Conservation (phyloP, 2,888 invertebrate species). For the Andrena marginata region DNA sequence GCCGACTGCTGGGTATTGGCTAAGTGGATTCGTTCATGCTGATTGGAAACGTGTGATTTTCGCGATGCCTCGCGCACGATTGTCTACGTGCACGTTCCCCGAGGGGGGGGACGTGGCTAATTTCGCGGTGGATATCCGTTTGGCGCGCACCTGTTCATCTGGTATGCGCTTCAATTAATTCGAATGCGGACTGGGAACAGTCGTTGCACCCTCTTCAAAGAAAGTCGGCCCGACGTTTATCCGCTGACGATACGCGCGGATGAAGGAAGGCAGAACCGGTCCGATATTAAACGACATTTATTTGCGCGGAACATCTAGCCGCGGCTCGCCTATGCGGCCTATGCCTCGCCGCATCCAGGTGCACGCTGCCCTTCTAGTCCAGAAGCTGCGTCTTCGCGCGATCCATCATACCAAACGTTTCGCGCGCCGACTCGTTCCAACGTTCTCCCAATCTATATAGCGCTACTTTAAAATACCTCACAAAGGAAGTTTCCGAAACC, state of each 20-base stretch:
- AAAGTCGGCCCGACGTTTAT: conserved; percentile 39
- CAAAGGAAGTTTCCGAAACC: no score
- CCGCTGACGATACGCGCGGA: conserved; percentile 35
- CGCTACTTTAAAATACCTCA: background rate
- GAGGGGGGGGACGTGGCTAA: background rate
- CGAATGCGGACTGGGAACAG: conserved; percentile 40
- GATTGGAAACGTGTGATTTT: conserved; percentile 30
- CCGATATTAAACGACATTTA: conserved; percentile 60
- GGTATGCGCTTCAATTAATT: conserved; percentile 57
- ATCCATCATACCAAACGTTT: conserved; percentile 25
- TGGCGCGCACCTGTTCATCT: conserved; percentile 23
- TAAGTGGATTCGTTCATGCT: conserved; percentile 33
- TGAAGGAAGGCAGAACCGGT: conserved; percentile 53
- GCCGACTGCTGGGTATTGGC: conserved; percentile 9
- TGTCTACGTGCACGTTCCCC: background rate
- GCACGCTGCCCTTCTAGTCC: conserved; percentile 16
- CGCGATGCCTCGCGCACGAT: conserved; percentile 6
- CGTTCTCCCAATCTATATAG: background rate
- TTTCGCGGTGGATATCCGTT: conserved; percentile 24
- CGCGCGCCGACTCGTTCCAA: conserved; percentile 2
- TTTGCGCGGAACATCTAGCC: conserved; percentile 43
- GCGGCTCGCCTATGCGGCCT: background rate
- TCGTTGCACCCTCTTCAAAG: conserved; percentile 34
- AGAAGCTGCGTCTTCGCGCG: conserved; percentile 43
- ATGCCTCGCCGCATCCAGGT: conserved; percentile 1